Conservation (phyloP, 2,888 invertebrate genomes). For the Brassicogethes aeneus region DNA sequence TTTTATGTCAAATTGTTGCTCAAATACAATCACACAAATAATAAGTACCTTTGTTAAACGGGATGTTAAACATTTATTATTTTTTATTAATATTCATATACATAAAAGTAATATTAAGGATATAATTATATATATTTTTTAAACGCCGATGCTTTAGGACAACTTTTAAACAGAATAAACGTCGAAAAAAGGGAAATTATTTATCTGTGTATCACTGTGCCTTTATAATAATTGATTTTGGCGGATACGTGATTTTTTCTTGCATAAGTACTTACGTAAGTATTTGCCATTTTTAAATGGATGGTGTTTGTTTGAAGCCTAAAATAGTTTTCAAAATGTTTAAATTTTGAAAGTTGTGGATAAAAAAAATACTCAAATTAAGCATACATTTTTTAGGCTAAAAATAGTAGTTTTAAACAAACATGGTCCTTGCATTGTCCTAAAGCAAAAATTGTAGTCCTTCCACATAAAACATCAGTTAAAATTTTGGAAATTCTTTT, state of each 20-base stretch:
- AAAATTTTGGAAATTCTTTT: not conserved
- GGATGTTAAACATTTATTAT: slow-evolving; percentile 38
- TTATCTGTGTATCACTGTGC: slow-evolving; percentile 19
- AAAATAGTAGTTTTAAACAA: no score
- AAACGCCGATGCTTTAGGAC: slow-evolving; percentile 16
- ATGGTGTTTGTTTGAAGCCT: no score
- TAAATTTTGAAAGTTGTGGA: no score
- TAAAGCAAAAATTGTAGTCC: slow-evolving; percentile 12
- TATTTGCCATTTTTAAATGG: not conserved
- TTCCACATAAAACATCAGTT: slow-evolving; percentile 10
- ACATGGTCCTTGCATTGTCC: no score
- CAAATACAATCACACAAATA: slow-evolving; percentile 33
- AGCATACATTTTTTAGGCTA: no score
- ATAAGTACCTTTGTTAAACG: slow-evolving; percentile 24
- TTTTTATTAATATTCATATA: slow-evolving; percentile 17
- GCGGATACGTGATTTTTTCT: slow-evolving; percentile 10
- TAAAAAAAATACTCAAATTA: no score
- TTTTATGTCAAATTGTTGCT: slow-evolving; percentile 23
- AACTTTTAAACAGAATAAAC: slow-evolving; percentile 10
- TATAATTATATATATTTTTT: slow-evolving; percentile 10
- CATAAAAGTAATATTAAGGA: slow-evolving; percentile 2
- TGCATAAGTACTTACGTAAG: not conserved
- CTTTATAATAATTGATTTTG: slow-evolving; percentile 16
- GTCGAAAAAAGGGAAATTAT: slow-evolving; percentile 12
- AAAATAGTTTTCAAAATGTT: not conserved